These are phyloP conservation scores for Ahaetulla prasina DNA, from an alignment of 2,113 vertebrate species.

Conservation along the genomic window DNA sequence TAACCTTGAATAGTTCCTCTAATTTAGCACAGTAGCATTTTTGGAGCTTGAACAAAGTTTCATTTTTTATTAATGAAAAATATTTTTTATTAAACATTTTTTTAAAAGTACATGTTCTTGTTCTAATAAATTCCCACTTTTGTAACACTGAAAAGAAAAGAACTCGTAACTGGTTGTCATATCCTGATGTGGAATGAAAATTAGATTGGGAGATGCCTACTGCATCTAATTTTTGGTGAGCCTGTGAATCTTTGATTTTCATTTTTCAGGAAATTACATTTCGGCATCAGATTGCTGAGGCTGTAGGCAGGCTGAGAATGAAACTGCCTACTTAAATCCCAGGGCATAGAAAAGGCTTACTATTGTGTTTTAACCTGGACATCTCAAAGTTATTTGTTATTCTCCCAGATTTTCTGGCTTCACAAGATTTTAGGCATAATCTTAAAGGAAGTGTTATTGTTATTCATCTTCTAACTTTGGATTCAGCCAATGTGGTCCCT, in stretches of 20 bases:
- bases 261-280: background rate
- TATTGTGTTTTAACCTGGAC: background rate
- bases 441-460: conserved; percentile 17
- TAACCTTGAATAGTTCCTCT: background rate
- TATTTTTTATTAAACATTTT: background rate
- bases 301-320: background rate
- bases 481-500: background rate
- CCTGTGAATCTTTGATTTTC: background rate
- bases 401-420: background rate
- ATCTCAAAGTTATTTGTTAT: background rate
- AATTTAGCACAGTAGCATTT: background rate
- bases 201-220: background rate
- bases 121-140: background rate
- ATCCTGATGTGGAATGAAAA: background rate
- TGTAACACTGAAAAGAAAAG: background rate
- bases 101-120: background rate
- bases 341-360: background rate
- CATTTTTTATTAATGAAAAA: too few relatives aligned
- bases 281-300: background rate
- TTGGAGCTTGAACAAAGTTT: background rate
- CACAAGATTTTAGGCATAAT: background rate
- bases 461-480: conserved; percentile 17
- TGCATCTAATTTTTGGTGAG: background rate
- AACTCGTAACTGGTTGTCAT: background rate
- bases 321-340: background rate